These are phyloP conservation scores for Pogonomyrmex californicus DNA, from an alignment of 1,140 invertebrate species.

Conservation along the genomic window DNA sequence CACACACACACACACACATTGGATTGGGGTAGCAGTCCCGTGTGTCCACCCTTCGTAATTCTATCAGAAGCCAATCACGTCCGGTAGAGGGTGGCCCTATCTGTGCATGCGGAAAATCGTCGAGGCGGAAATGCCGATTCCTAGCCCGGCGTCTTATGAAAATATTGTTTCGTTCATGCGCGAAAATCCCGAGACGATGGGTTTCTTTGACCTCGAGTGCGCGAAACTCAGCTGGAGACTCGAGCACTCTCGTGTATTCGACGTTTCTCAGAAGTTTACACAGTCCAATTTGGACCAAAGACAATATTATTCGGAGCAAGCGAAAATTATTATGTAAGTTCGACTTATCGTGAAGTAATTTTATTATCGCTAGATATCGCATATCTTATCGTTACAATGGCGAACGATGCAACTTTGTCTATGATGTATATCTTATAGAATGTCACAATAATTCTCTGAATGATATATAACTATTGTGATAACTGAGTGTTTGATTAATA, in stretches of 20 bases:
- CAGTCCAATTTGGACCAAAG: constrained; percentile 33
- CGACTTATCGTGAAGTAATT: constrained; percentile 21
- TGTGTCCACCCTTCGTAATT: constrained; percentile 83
- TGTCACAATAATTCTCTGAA: background rate
- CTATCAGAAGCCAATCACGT: constrained; percentile 86
- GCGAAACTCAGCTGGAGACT: background rate
- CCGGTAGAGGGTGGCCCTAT: constrained; percentile 78
- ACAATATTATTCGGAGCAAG: constrained; percentile 24
- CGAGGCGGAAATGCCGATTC: constrained; percentile 77
- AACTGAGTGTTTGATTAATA: background rate
- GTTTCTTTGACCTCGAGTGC: constrained; percentile 49
- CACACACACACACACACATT: background rate
- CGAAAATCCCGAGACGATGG: constrained; percentile 39
- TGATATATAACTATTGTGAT: background rate
- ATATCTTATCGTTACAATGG: background rate
- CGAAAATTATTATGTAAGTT: constrained; percentile 15
- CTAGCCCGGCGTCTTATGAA: constrained; percentile 73
- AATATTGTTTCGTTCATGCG: constrained; percentile 70
- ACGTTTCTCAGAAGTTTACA: constrained; percentile 29
- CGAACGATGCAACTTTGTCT: background rate
- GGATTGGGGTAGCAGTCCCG: constrained; percentile 65
- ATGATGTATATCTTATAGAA: background rate
- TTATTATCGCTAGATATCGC: background rate
- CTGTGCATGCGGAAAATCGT: constrained; percentile 80
- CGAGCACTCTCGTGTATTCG: constrained; percentile 33